These are phyloP conservation scores for Tinea pellionella DNA, from an alignment of 2,888 invertebrate genomes.

Conservation along the genomic window DNA sequence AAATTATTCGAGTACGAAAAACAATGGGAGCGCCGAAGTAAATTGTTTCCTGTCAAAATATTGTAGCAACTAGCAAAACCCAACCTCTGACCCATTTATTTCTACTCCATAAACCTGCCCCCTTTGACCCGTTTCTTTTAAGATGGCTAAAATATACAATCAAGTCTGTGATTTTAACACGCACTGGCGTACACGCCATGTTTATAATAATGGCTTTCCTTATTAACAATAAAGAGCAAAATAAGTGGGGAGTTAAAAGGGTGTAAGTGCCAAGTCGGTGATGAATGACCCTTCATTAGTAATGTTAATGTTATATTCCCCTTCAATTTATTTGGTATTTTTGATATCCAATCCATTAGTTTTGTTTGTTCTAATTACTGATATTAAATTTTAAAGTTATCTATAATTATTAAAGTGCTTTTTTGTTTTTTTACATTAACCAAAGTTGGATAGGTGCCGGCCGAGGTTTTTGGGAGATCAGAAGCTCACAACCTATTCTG, in stretches of 20 bases:
- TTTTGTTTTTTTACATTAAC: too few relatives aligned
- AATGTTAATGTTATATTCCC: not conserved
- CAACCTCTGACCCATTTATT: conserved; percentile 3
- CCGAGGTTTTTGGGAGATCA: too few relatives aligned
- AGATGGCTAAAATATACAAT: not conserved
- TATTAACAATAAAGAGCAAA: conserved; percentile 8
- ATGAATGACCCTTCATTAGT: not conserved
- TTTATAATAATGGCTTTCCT: not conserved
- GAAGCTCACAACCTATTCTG: too few relatives aligned
- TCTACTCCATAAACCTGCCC: not conserved
- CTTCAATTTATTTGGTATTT: not conserved
- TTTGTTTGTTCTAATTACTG: not conserved
- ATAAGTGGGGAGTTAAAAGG: not conserved
- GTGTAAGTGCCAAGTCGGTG: not conserved
- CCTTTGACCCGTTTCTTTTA: not conserved
- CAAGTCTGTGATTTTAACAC: conserved; percentile 13
- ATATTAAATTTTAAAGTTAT: not conserved
- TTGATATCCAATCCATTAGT: not conserved
- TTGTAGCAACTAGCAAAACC: not conserved
- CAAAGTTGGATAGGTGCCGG: too few relatives aligned
- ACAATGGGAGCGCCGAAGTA: not conserved
- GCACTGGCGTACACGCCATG: conserved; percentile 5
- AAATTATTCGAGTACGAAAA: not conserved
- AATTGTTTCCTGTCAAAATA: not conserved
- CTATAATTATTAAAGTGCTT: too few relatives aligned